A percentile compares a stretch with the other conserved stretches of the same genome.
phyloP scores from a whole-genome alignment of 2,797 vertebrate genomes.

The Percopsis omiscomaycus region DNA sequence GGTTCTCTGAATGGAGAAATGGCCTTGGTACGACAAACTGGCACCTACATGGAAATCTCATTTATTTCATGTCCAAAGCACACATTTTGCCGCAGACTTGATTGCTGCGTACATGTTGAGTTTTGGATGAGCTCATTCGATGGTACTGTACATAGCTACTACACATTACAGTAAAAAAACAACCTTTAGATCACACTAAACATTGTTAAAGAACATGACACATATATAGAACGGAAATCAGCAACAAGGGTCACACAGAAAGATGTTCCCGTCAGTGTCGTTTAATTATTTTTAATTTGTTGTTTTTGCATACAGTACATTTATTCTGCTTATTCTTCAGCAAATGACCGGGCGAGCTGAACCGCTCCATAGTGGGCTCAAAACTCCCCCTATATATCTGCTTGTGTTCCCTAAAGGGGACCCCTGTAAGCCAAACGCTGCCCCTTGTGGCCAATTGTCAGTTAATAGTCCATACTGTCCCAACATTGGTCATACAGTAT shows the following conservation, averaged over 20 bases:
- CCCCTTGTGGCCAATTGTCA: background rate
- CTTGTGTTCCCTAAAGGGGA: no score
- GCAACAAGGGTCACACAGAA: slow-evolving; percentile 85
- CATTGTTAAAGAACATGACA: slow-evolving; percentile 34
- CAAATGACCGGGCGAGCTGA: slow-evolving; percentile 76
- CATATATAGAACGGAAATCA: slow-evolving; percentile 84
- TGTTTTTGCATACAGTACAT: slow-evolving; percentile 30
- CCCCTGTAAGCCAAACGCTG: background rate
- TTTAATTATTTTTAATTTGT: slow-evolving; percentile 52
- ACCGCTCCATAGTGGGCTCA: slow-evolving; percentile 19
- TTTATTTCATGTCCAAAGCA: no score
- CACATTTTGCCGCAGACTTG: no score
- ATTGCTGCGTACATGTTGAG: no score
- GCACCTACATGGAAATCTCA: no score
- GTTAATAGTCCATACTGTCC: background rate
- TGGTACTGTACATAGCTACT: no score
- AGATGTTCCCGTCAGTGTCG: slow-evolving; percentile 82
- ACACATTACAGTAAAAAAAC: no score
- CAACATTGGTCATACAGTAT: background rate
- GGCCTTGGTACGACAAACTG: no score
- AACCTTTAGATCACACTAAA: background rate
- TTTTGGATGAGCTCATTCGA: no score
- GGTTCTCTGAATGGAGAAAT: no score
- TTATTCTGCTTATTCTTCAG: slow-evolving; percentile 79
- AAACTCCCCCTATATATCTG: no score